Evolutionary conservation across 2,888 invertebrate genomes (phyloP).

Genomic region (Lutraria lutraria): DNA sequence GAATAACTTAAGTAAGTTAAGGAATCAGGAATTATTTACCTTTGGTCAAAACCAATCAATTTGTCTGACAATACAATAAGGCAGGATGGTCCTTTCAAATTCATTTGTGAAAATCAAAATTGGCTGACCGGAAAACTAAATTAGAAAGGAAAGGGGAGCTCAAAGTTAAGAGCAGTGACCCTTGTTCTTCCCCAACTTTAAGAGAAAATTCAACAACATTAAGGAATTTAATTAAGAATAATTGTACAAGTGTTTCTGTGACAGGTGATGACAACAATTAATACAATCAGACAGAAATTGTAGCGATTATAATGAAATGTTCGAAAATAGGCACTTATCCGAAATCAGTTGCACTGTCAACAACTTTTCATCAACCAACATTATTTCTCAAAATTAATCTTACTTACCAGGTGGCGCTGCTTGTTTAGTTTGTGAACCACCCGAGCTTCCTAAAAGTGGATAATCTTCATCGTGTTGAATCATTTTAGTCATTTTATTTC

Average conservation of each 20-base stretch:
- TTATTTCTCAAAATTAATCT: neutral
- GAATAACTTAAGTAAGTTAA: too few species aligned
- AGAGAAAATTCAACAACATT: too few species aligned
- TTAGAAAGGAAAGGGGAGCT: too few species aligned
- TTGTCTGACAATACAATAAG: too few species aligned
- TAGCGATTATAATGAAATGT: neutral
- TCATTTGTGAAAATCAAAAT: too few species aligned
- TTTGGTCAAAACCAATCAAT: too few species aligned
- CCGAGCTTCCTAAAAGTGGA: conserved; percentile 30
- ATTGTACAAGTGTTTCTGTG: neutral
- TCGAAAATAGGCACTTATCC: neutral
- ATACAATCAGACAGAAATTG: neutral
- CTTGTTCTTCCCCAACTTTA: too few species aligned
- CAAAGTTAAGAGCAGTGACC: too few species aligned
- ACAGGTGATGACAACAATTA: neutral
- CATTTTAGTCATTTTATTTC: conserved; percentile 31
- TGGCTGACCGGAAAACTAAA: too few species aligned
- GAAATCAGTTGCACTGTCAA: neutral
- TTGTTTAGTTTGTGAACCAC: neutral
- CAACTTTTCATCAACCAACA: neutral
- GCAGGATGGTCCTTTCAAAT: too few species aligned
- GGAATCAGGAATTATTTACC: too few species aligned
- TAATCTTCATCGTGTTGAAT: conserved; percentile 25
- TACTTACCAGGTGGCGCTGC: conserved; percentile 12
- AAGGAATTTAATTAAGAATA: neutral